Percentiles rank a stretch among this genome's conserved stretches.
These are phyloP conservation scores for Cydia fagiglandana DNA, from an alignment of 1,140 invertebrate species.

Conservation along the genomic window DNA sequence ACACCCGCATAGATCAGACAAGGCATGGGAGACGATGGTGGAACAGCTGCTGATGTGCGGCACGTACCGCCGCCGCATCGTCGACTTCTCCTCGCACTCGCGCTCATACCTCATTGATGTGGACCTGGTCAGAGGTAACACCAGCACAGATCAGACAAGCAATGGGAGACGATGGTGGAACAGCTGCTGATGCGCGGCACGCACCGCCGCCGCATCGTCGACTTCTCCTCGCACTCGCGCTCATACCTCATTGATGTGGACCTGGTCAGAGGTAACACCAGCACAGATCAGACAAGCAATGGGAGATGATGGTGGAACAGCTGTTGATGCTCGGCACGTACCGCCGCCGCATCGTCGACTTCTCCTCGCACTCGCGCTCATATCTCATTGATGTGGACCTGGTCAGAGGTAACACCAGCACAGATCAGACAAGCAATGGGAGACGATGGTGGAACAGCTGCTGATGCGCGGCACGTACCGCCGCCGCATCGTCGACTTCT, in stretches of 20 bases:
- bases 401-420: conserved; percentile 85
- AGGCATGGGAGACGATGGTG: conserved; percentile 97
- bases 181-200: conserved; percentile 92
- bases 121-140: conserved; percentile 90
- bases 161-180: conserved; percentile 97
- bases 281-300: conserved; percentile 96
- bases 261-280: conserved; percentile 86
- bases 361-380: conserved; percentile 89
- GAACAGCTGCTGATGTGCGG: conserved; percentile 93
- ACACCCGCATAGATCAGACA: conserved; percentile 89
- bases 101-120: conserved; percentile 97
- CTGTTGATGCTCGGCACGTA: conserved; percentile 91
- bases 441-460: conserved; percentile 94
- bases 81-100: conserved; percentile 86
- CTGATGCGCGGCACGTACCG: conserved; percentile 91
- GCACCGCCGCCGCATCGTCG: conserved; percentile 91
- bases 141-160: conserved; percentile 95
- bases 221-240: conserved; percentile 87
- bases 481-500: conserved; percentile 88
- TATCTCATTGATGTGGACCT: conserved; percentile 97
- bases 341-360: conserved; percentile 90
- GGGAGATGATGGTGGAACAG: conserved; percentile 96
- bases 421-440: conserved; percentile 99
- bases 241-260: conserved; percentile 97
- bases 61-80: conserved; percentile 91